Conservation (phyloP, 2,113 vertebrate species). For the Paraplagusia blochii region DNA sequence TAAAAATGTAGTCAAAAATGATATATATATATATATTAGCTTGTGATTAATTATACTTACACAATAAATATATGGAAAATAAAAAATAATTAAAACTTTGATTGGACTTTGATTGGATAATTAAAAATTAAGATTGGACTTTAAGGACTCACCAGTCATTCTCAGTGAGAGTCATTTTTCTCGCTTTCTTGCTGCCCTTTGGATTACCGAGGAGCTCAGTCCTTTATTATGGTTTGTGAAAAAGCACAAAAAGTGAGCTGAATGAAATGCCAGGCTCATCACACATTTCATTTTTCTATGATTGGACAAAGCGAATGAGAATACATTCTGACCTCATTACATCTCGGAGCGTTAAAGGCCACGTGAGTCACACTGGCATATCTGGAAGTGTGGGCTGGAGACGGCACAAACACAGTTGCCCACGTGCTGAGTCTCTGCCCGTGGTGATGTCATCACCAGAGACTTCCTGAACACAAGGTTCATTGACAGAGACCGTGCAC, state of each 20-base stretch:
- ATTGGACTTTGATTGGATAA: too few relatives aligned
- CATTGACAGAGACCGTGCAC: conserved; percentile 62
- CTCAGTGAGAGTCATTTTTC: too few relatives aligned
- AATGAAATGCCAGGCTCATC: conserved; percentile 61
- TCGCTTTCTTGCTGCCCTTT: neutral
- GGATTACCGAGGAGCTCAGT: conserved; percentile 29
- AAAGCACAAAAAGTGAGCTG: conserved; percentile 25
- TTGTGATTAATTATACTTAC: too few relatives aligned
- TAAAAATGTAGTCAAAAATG: too few relatives aligned
- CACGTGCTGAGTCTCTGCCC: conserved; percentile 55
- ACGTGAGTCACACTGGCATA: conserved; percentile 65
- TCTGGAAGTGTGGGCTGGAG: conserved; percentile 46
- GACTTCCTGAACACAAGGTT: conserved; percentile 75
- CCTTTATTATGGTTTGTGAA: neutral
- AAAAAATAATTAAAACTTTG: too few relatives aligned
- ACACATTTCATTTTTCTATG: conserved; percentile 45
- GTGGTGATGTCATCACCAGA: conserved; percentile 70
- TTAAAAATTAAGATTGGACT: too few relatives aligned
- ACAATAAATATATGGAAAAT: too few relatives aligned
- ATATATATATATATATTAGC: too few relatives aligned
- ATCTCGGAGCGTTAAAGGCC: conserved; percentile 53
- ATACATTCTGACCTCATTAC: conserved; percentile 49
- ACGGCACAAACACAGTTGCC: conserved; percentile 30
- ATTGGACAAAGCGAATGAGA: conserved; percentile 38
- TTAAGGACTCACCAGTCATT: too few relatives aligned